Conservation (phyloP, 1,140 invertebrate species). For the Antheraea mylitta region DNA sequence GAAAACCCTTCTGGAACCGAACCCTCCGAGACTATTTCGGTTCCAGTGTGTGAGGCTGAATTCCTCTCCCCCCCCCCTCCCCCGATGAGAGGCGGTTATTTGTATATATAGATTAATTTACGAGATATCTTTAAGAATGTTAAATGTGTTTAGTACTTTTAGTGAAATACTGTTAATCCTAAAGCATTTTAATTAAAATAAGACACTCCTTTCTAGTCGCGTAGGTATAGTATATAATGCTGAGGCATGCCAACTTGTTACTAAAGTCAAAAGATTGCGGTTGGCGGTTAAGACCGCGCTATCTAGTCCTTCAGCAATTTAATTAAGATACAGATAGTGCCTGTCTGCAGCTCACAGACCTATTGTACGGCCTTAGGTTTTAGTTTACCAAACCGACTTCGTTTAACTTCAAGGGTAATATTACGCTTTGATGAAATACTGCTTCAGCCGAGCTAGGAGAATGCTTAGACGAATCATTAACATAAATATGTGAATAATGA, state of each 20-base stretch:
- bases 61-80: too few species aligned
- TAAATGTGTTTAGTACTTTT: too few species aligned
- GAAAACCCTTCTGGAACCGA: too few species aligned
- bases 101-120: too few species aligned
- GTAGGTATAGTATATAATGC: slow-evolving; percentile 1
- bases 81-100: too few species aligned
- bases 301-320: neutral
- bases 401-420: neutral
- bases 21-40: too few species aligned
- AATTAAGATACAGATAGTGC: slow-evolving; percentile 1
- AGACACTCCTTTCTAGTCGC: neutral
- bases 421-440: neutral
- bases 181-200: neutral
- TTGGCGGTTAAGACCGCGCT: neutral
- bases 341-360: slow-evolving; percentile 1
- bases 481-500: neutral
- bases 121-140: too few species aligned
- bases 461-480: neutral
- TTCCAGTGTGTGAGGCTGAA: too few species aligned
- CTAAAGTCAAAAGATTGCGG: slow-evolving; percentile 1
- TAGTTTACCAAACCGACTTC: neutral
- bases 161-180: neutral
- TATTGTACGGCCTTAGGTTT: neutral
- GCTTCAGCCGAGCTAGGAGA: neutral
- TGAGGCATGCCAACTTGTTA: neutral